These are phyloP conservation scores for Drosophila arawakana DNA, from an alignment of 1,140 invertebrate genomes.

Conservation along the genomic window DNA sequence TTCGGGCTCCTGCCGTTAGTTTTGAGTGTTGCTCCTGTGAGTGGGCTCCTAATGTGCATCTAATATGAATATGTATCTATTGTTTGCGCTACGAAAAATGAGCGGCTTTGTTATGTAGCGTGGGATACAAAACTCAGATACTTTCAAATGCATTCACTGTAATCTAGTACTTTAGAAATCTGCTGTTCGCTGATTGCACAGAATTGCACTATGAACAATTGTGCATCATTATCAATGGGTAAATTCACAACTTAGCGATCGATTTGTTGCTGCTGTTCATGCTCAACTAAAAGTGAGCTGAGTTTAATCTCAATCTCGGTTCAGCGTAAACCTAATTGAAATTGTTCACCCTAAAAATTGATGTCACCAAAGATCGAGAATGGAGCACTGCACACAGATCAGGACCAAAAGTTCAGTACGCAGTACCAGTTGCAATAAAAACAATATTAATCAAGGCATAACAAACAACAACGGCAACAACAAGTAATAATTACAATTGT, in stretches of 20 bases:
- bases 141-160: not conserved
- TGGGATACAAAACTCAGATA: conserved; percentile 34
- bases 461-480: conserved; percentile 12
- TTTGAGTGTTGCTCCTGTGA: conserved; percentile 40
- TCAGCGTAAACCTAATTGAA: conserved; percentile 59
- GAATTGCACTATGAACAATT: conserved; percentile 24
- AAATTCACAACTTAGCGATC: conserved; percentile 34
- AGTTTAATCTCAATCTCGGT: conserved; percentile 47
- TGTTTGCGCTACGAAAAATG: conserved; percentile 42
- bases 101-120: conserved; percentile 39
- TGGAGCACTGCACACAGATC: conserved; percentile 36
- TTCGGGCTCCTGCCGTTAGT: conserved; percentile 27
- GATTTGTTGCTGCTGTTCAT: conserved; percentile 27
- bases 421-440: conserved; percentile 16
- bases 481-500: conserved; percentile 28
- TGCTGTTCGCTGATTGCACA: conserved; percentile 7
- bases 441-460: conserved; percentile 38
- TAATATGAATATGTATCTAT: conserved; percentile 62
- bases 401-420: conserved; percentile 49
- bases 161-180: not conserved
- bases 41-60: conserved; percentile 64
- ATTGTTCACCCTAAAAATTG: conserved; percentile 61
- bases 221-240: conserved; percentile 38
- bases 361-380: conserved; percentile 58
- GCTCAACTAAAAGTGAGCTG: conserved; percentile 38